phyloP scores from a whole-genome alignment of 2,113 vertebrate species.

The Tragulus kanchil region DNA sequence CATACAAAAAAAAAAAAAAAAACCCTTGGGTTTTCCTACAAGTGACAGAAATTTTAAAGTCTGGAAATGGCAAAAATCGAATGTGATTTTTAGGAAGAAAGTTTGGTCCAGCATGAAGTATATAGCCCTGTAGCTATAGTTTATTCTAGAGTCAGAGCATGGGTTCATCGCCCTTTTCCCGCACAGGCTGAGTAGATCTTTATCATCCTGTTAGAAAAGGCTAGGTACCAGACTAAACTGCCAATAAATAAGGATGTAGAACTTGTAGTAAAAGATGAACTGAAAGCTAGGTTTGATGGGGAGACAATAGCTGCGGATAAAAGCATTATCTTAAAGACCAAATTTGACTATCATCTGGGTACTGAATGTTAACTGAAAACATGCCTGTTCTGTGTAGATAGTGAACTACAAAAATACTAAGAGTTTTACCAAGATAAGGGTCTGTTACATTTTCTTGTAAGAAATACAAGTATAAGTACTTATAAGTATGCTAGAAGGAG shows the following conservation, averaged over 20 bases:
- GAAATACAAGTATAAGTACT: too few species aligned
- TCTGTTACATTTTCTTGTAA: slow-evolving; percentile 8
- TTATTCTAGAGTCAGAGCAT: not conserved
- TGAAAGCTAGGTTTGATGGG: not conserved
- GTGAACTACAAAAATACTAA: not conserved
- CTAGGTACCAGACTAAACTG: not conserved
- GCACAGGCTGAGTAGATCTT: not conserved
- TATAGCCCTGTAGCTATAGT: not conserved
- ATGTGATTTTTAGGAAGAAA: slow-evolving; percentile 31
- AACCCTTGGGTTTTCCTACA: not conserved
- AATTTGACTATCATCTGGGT: not conserved
- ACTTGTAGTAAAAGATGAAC: not conserved
- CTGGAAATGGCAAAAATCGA: slow-evolving; percentile 24
- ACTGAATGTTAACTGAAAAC: not conserved
- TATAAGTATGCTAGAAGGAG: not conserved
- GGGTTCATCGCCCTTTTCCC: not conserved
- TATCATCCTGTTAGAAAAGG: not conserved
- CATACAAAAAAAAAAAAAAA: not conserved
- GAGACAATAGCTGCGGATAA: not conserved
- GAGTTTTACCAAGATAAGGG: not conserved
- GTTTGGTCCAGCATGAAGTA: not conserved
- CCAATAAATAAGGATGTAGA: not conserved
- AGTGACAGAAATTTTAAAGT: not conserved
- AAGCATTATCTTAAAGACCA: slow-evolving; percentile 28
- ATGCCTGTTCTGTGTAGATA: not conserved